phyloP scores from a whole-genome alignment of 2,797 vertebrate species.

The Mareca penelope region DNA sequence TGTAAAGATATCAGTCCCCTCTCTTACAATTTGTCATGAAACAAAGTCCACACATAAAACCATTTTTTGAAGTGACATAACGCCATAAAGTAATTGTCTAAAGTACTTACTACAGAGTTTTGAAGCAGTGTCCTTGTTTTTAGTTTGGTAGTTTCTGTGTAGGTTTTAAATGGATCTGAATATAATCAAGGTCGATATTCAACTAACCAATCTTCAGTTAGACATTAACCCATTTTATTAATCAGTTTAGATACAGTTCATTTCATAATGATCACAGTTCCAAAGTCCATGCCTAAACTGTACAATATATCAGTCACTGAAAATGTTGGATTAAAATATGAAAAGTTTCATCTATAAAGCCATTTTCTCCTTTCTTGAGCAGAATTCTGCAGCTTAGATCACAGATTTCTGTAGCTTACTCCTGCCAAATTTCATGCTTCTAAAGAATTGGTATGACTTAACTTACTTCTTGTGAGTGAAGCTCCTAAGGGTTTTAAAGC shows the following conservation, averaged over 20 bases:
- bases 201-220: not conserved
- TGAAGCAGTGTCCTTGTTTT: not conserved
- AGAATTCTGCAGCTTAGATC: not conserved
- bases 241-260: not conserved
- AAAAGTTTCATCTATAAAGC: not conserved
- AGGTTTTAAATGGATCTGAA: not conserved
- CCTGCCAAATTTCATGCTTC: not conserved
- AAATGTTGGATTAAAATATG: not conserved
- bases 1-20: not conserved
- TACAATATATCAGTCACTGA: not conserved
- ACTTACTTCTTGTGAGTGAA: not conserved
- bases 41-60: not conserved
- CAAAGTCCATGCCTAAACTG: not conserved
- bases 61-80: not conserved
- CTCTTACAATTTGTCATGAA: not conserved
- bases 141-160: not conserved
- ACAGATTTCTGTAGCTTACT: not conserved
- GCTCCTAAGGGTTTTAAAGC: not conserved
- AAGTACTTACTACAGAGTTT: not conserved
- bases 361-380: not conserved
- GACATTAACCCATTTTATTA: conserved; percentile 21
- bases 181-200: not conserved
- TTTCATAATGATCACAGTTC: not conserved
- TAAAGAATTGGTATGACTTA: not conserved
- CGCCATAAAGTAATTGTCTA: conserved; percentile 3